These are phyloP conservation scores for Phenacoccus solenopsis DNA, from an alignment of 1,140 invertebrate genomes.

Conservation along the genomic window DNA sequence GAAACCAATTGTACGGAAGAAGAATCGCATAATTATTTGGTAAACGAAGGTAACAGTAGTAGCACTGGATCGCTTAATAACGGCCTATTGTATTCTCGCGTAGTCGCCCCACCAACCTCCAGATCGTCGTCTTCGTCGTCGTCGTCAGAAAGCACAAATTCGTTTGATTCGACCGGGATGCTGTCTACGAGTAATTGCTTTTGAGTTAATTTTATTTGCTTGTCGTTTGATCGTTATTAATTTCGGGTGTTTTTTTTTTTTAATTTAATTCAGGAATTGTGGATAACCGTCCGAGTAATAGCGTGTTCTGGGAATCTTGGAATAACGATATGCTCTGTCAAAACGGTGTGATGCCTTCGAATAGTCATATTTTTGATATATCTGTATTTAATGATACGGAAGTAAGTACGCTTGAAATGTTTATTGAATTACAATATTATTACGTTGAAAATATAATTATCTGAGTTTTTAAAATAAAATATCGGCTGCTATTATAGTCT, in stretches of 20 bases:
- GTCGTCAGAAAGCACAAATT: neutral
- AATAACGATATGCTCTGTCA: constrained; percentile 6
- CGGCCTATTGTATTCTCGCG: neutral
- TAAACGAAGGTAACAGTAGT: neutral
- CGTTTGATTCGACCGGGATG: neutral
- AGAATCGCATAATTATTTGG: neutral
- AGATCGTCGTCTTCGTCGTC: neutral
- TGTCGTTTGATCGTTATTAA: neutral
- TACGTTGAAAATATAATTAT: too few species aligned
- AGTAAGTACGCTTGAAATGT: too few species aligned
- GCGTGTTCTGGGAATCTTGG: constrained; percentile 1
- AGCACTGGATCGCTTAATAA: neutral
- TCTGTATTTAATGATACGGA: neutral
- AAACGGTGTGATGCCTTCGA: neutral
- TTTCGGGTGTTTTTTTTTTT: neutral
- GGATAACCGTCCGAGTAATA: neutral
- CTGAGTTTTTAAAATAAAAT: too few species aligned
- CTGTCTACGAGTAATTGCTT: neutral
- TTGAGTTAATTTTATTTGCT: neutral
- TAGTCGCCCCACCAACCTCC: neutral
- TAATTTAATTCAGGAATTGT: neutral
- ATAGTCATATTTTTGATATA: neutral
- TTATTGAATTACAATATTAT: too few species aligned
- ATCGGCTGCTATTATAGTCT: too few species aligned
- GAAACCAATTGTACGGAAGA: neutral